Evolutionary conservation across 92 coral and sea anemone genomes (phyloP), one percentile per base, ranked within the genome.

Genomic region (Desmophyllum pertusum): DNA sequence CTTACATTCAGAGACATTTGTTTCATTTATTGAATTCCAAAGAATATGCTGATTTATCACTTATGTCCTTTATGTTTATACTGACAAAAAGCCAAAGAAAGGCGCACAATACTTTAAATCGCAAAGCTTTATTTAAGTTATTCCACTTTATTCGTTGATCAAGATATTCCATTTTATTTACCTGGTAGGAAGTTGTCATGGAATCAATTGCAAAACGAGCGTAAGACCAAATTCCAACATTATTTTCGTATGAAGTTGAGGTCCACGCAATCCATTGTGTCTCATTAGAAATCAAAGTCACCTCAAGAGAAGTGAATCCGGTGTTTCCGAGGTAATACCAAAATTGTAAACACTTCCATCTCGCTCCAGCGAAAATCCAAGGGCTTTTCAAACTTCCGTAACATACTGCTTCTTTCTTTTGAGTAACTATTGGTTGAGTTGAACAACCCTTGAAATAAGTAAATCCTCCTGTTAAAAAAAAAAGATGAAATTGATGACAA

Each of bases 321-420:
- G 10, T 10, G 15, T 18, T 41, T n/a, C 75, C 76, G 10, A 84
- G 71, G 53, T 64, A 72, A 73, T 84, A 78, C 92, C 92, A 84
- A 70, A 88, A 88, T 74, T 78, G 87, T 27, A 88, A 33, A 43
- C 92, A 88, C 5, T 68, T 61, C 66, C 81, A 73, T 9, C 66
- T 76, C 4, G 73, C 84, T 19, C 61, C 36, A 9, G 73, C 48
- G 36, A 23, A 37, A 41, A 88, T 66, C 33, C 21, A 35, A 3
- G 77, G 92, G 38, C 92, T 84, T 15, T 55, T 73, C 5, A 88
- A 40, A 48, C 30, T 18, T 46, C 70, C 89, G 67, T 77, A 43
- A 30, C 77, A 72, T 33, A 14, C 23, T 30, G n/a, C 23, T 18
- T 41, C 38, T 25, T 19, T 55, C 38, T 41, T 31, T 33, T 69